Evolutionary conservation across 2,113 vertebrate genomes (phyloP), one percentile per base, ranked within the genome.

Genomic region (Tamias sibiricus): DNA sequence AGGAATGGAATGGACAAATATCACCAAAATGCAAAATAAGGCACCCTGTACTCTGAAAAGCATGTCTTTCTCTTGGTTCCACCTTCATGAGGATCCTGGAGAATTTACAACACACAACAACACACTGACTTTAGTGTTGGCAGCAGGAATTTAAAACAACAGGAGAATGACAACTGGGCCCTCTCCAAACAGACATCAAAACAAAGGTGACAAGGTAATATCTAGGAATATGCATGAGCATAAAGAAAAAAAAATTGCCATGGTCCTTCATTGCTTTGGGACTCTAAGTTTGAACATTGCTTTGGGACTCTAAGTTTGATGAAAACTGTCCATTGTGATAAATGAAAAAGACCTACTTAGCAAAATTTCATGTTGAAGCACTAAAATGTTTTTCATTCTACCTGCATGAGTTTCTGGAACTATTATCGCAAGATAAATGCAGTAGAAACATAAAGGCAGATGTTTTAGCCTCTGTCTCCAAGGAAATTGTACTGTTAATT

Each of bases 281-380:
- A 68, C 72, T 95, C 87, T 68, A 49, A 79, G 54, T 93, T 94
- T n/a, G 11, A 30, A 75, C 11, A 68, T 30, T 87, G 47, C 28
- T 91, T 37, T 62, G 12, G 57, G 80, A 68, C 72, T 95, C 87
- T 68, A 49, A 79, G 54, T 93, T 94, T n/a, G 11, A 86, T 95
- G 71, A 82, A 96, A 92, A 89, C 9, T 97, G 59, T 95, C 86
- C 71, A 74, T 82, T 90, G 47, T 44, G 26, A 54, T 94, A 17
- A 97, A 32, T 92, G 66, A 64, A 96, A 97, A 96, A 91, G 30
- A 94, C 66, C 72, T 95, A 80, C 54, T 92, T 93, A 81, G n/a
- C 59, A 84, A 89, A 96, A 90, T 95, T 54, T 84, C 86, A 94
- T 80, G 35, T 35, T 74, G 54, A 22, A 72, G 6, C 42, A 80